Percentiles rank a stretch among this genome's conserved stretches.
phyloP scores from a whole-genome alignment of 1,140 invertebrate species.

The Orchesella cincta region DNA sequence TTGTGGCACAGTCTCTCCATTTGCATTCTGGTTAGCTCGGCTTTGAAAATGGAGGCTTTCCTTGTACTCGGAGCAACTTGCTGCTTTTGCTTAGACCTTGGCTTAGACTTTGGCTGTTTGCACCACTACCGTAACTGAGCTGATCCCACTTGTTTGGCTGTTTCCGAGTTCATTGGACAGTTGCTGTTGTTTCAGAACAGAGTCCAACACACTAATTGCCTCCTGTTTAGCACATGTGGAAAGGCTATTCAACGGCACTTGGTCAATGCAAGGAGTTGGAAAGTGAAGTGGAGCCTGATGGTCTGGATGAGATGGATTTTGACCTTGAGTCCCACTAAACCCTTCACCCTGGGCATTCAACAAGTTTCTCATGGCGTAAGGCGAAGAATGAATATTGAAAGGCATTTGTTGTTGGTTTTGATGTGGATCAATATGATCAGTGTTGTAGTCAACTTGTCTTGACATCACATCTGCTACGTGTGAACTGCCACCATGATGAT shows the following conservation, averaged over 20 bases:
- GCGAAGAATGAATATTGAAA: slow-evolving; percentile 45
- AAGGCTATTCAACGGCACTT: not conserved
- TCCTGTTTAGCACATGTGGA: not conserved
- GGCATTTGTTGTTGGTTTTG: slow-evolving; percentile 34
- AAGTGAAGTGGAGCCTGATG: too few species aligned
- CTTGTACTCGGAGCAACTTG: slow-evolving; percentile 64
- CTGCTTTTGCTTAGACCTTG: not conserved
- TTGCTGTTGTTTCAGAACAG: slow-evolving; percentile 16
- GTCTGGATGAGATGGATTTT: not conserved
- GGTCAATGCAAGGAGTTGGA: too few species aligned
- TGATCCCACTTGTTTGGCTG: too few species aligned
- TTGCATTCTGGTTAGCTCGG: slow-evolving; percentile 58
- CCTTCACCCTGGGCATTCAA: slow-evolving; percentile 31
- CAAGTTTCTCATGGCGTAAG: slow-evolving; percentile 48
- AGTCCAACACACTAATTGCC: not conserved
- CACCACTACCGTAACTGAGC: too few species aligned
- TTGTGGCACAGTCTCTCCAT: slow-evolving; percentile 28
- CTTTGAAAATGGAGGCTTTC: slow-evolving; percentile 87
- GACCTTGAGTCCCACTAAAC: too few species aligned
- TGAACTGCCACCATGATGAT: too few species aligned
- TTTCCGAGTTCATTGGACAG: not conserved
- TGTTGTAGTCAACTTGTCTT: not conserved
- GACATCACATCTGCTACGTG: too few species aligned
- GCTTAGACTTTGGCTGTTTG: not conserved
- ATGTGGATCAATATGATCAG: slow-evolving; percentile 25